These are phyloP conservation scores for Gymnorhina tibicen DNA, from an alignment of 2,113 vertebrate species.

Conservation along the genomic window DNA sequence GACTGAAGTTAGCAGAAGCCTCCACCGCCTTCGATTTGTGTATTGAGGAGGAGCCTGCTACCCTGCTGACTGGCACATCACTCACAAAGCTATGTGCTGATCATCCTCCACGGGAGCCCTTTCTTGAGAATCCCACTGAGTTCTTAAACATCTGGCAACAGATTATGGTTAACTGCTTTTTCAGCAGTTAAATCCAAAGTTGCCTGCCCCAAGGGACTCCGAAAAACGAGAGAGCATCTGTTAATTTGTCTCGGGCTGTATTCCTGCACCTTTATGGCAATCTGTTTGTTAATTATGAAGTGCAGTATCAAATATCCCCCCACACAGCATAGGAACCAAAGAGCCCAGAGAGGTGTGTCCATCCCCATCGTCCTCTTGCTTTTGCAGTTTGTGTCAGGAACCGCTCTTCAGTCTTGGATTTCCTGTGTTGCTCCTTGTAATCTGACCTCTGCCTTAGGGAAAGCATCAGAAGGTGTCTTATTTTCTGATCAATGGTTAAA, in stretches of 20 bases:
- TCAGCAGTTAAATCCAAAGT: background rate
- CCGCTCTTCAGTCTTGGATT: background rate
- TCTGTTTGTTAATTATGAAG: background rate
- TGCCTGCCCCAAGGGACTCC: background rate
- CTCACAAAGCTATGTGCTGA: background rate
- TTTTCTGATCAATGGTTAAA: background rate
- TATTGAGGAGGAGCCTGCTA: background rate
- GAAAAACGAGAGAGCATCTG: background rate
- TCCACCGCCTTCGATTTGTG: fast-evolving
- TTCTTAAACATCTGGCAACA: background rate
- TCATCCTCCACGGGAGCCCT: background rate
- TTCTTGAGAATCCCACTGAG: background rate
- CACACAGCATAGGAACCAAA: fast-evolving
- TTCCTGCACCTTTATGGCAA: background rate
- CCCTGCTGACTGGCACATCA: background rate
- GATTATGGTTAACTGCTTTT: background rate
- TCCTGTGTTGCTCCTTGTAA: background rate
- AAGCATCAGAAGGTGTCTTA: background rate
- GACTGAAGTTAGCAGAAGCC: background rate
- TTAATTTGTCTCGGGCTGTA: background rate
- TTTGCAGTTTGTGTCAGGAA: background rate
- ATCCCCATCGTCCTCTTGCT: background rate
- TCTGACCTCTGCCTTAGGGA: background rate
- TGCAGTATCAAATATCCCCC: background rate
- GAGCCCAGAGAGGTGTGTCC: background rate